These are phyloP conservation scores for Tautogolabrus adspersus DNA, from an alignment of 2,113 vertebrate species.

Conservation along the genomic window DNA sequence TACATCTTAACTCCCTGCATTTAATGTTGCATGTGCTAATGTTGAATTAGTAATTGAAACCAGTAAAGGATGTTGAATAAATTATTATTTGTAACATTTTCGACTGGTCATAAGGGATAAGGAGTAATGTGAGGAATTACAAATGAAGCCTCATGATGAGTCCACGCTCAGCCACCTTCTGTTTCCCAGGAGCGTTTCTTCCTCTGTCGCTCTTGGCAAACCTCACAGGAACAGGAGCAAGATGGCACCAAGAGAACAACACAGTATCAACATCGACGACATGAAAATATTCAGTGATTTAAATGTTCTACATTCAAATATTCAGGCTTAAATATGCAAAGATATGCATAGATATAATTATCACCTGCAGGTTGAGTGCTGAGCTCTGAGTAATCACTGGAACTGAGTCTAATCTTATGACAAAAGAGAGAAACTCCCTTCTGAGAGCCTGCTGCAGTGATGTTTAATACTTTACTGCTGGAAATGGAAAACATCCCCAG, in stretches of 20 bases:
- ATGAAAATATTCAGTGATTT: constrained; percentile 50
- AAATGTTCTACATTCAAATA: constrained; percentile 54
- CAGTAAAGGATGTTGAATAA: no score
- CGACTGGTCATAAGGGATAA: not conserved
- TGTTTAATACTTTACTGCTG: not conserved
- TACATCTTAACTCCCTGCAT: no score
- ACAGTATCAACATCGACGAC: constrained; percentile 33
- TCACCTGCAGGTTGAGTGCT: constrained; percentile 59
- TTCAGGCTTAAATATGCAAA: constrained; percentile 67
- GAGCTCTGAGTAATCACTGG: constrained; percentile 58
- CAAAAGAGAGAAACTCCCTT: constrained; percentile 30
- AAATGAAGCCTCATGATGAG: not conserved
- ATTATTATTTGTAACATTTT: no score
- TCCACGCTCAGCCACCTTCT: not conserved
- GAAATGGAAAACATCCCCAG: not conserved
- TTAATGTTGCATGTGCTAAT: not conserved
- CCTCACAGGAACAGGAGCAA: constrained; percentile 15
- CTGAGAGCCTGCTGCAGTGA: not conserved
- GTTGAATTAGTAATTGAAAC: not conserved
- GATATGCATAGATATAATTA: constrained; percentile 55
- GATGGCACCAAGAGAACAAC: constrained; percentile 14
- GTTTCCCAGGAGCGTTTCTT: constrained; percentile 12
- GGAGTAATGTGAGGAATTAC: not conserved
- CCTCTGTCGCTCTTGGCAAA: not conserved
- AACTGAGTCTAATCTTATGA: constrained; percentile 29